Base-by-base conservation (phyloP, 2,888 invertebrate species). In the Limenitis camilla region DNA sequence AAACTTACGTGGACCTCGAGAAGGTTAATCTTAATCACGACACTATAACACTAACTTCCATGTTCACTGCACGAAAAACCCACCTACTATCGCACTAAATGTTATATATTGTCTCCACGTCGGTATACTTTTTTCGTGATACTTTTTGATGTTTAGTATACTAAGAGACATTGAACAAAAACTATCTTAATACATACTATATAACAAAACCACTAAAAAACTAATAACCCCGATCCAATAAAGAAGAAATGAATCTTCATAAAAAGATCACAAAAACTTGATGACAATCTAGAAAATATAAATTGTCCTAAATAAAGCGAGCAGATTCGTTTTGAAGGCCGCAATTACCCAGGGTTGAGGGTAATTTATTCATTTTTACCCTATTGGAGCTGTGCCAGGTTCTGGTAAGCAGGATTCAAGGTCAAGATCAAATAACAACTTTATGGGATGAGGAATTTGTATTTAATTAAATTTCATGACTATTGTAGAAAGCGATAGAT, bases 291-390 rank as follows among this genome's bases (percentile, higher is more conserved):
- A 45, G 41, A 42, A 46, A 38, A 38, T 43, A 50, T 54, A 54
- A 50, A 50, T 50, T 50, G 46, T 33, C 49, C 46, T 46, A 53
- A 53, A 54, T 50, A 54, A 54, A 46, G 40, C 38, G 50, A 50
- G 41, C 53, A 54, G 53, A 54, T 54, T 54, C 44, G 42, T 27
- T 50, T 46, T 42, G 49, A 56, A 56, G 56, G 56, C 40, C 49
- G 32, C 42, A 40, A 56, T 50, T 53, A 50, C 27, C 40, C 49
- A 50, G 19, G 19, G 19, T 19, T 19, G 19, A 19, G 19, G 19
- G 19, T 19, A 19, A 19, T 19, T 19, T 19, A 49, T 45, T 40
- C 52, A 49, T 52, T 49, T 36, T 50, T 52, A 48, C 38, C 44
- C 42, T 52, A 48, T 50, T 53, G 56, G 53, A 53, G 38, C 33